These are phyloP conservation scores for Junco hyemalis DNA, from an alignment of 2,113 vertebrate genomes.

Conservation along the genomic window DNA sequence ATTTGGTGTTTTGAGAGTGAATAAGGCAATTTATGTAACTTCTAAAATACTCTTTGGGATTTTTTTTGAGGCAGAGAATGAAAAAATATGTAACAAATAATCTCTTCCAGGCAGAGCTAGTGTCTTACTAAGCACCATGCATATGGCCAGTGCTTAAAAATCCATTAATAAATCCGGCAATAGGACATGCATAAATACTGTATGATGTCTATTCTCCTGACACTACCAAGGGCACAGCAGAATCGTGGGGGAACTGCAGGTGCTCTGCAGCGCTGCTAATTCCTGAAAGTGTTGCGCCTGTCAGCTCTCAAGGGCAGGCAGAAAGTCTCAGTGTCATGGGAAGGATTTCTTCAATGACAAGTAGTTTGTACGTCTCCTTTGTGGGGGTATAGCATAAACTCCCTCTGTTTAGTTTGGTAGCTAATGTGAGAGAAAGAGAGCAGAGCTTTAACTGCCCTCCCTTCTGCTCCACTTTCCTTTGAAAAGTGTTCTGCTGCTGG, in stretches of 20 bases:
- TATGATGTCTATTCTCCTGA: neutral
- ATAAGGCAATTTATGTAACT: neutral
- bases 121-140: neutral
- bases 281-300: neutral
- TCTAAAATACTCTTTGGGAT: neutral
- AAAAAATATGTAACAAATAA: neutral
- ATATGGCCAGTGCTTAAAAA: neutral
- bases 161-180: neutral
- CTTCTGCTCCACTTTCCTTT: conserved; percentile 67
- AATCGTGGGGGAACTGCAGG: conserved; percentile 32
- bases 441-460: conserved; percentile 56
- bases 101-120: neutral
- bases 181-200: neutral
- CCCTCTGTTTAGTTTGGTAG: conserved; percentile 55
- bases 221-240: neutral
- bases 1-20: neutral
- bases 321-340: conserved; percentile 30
- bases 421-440: conserved; percentile 52
- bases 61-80: neutral
- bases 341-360: conserved; percentile 48
- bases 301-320: conserved; percentile 42
- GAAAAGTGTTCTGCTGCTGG: conserved; percentile 50
- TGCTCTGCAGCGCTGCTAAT: conserved; percentile 24
- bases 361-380: conserved; percentile 35
- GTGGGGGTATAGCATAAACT: conserved; percentile 51